Conservation (phyloP, 2,113 vertebrate species). For the Enhydra lutris region DNA sequence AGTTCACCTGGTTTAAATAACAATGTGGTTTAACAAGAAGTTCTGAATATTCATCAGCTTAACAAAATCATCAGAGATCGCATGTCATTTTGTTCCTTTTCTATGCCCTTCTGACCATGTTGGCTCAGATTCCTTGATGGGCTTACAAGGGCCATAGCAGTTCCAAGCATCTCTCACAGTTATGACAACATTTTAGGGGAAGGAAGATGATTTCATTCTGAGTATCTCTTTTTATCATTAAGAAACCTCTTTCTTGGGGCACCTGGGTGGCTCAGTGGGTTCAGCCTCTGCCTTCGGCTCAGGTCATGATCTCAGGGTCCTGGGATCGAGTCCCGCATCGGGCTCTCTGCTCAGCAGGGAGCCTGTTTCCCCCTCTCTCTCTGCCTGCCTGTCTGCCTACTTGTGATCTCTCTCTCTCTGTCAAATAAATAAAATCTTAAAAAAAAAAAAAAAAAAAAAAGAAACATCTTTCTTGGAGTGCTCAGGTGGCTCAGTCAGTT, state of each 20-base stretch:
- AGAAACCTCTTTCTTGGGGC: neutral
- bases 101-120: neutral
- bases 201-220: neutral
- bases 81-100: neutral
- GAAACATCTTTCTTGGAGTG: too few species aligned
- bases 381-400: too few species aligned
- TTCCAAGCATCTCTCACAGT: neutral
- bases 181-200: neutral
- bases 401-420: too few species aligned
- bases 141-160: neutral
- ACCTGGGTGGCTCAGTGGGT: neutral
- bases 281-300: accelerated
- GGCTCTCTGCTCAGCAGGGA: too few species aligned
- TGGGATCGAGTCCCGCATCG: accelerated
- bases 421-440: too few species aligned
- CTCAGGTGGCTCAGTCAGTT: too few species aligned
- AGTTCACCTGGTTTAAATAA: neutral
- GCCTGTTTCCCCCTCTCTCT: too few species aligned
- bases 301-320: neutral
- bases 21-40: neutral
- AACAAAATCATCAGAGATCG: neutral
- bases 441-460: too few species aligned
- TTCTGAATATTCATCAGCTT: neutral
- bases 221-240: neutral
- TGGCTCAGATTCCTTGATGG: neutral